A percentile compares a stretch with the other conserved stretches of the same genome.
Conservation (phyloP, 2,113 vertebrate genomes). For the Psilopogon haemacephalus region DNA sequence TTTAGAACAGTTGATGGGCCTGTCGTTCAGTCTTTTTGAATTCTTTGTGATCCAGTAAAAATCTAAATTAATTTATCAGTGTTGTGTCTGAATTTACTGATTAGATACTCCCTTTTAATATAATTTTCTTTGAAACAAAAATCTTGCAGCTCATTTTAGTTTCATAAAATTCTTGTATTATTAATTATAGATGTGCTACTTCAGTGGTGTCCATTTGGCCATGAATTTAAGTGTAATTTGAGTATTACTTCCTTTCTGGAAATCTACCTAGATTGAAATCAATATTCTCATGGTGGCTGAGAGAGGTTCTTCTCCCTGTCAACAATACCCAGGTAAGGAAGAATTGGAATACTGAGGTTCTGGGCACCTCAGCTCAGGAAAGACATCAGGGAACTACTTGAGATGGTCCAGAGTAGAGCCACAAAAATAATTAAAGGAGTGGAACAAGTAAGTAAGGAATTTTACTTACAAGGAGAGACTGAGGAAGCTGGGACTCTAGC, state of each 20-base stretch:
- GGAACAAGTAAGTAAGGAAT: too few relatives aligned
- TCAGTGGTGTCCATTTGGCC: not conserved
- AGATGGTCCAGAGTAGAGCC: too few relatives aligned
- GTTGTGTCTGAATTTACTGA: not conserved
- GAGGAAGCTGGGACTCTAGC: too few relatives aligned
- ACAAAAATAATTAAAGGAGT: too few relatives aligned
- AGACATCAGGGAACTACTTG: too few relatives aligned
- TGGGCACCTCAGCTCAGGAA: too few relatives aligned
- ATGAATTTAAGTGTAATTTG: rapidly evolving
- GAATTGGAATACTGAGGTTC: too few relatives aligned
- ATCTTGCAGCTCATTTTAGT: not conserved
- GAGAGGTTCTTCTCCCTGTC: too few relatives aligned
- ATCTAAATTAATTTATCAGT: not conserved
- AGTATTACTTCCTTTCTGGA: not conserved
- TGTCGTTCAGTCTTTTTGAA: not conserved
- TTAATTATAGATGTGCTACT: not conserved
- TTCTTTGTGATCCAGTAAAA: not conserved
- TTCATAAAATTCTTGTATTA: not conserved
- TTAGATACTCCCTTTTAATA: not conserved
- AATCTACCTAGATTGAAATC: not conserved
- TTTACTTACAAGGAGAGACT: too few relatives aligned
- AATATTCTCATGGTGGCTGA: not conserved
- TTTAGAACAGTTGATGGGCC: not conserved
- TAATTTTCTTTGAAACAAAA: not conserved
- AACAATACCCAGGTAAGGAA: too few relatives aligned